Conservation (phyloP, 2,888 invertebrate species). For the Philereme transversata region DNA sequence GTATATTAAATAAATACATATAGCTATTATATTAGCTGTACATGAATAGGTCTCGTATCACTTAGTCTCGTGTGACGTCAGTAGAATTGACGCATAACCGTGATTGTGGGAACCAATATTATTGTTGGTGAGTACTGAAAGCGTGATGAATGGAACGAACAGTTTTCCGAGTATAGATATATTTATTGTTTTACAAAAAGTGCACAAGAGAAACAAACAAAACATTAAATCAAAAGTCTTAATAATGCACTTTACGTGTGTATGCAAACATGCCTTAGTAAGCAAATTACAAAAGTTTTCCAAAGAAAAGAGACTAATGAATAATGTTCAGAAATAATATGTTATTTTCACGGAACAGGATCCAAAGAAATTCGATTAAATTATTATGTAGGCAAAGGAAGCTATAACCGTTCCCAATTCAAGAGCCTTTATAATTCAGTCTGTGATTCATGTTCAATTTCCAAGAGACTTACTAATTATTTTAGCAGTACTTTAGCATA, state of each 20-base stretch:
- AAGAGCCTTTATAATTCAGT: conserved; percentile 7
- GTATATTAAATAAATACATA: conserved; percentile 34
- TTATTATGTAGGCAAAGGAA: conserved; percentile 1
- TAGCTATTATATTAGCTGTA: background rate
- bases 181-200: background rate
- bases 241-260: background rate
- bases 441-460: conserved; percentile 21
- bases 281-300: too few relatives aligned
- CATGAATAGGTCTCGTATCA: conserved; percentile 15
- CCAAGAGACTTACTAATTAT: conserved; percentile 18
- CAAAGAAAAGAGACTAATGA: background rate
- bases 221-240: background rate
- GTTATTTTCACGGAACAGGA: background rate
- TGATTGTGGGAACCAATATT: conserved; percentile 44
- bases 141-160: conserved; percentile 30
- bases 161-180: conserved; percentile 6
- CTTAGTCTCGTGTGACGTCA: conserved; percentile 59
- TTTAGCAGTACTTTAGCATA: conserved; percentile 12
- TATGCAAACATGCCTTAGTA: background rate
- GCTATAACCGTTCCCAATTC: conserved; percentile 13
- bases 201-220: background rate
- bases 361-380: conserved; percentile 6
- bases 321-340: background rate
- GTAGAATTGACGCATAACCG: conserved; percentile 43
- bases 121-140: conserved; percentile 28